Evolutionary conservation across 2,888 invertebrate genomes (phyloP).

Genomic region (Holacanthella duospinosa): DNA sequence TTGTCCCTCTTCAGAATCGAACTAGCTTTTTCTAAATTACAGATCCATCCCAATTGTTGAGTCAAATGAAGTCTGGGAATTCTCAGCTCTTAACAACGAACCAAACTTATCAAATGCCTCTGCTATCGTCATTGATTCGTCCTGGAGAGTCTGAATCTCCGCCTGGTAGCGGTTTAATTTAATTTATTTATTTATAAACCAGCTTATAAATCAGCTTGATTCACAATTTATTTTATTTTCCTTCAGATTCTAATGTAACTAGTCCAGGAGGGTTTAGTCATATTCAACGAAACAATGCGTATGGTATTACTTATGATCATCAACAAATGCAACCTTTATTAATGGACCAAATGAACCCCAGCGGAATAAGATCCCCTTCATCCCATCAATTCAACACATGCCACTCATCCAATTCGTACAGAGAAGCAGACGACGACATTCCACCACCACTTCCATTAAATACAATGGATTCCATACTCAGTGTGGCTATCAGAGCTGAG

Average conservation of each 20-base stretch:
- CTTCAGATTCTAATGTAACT: background rate
- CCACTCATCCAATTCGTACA: background rate
- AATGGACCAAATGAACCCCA: background rate
- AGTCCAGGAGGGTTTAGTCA: background rate
- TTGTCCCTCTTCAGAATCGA: too few relatives aligned
- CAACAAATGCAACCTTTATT: background rate
- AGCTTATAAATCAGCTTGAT: background rate
- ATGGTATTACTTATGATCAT: background rate
- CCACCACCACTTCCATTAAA: constrained; percentile 33
- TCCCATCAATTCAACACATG: background rate
- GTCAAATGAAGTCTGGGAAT: too few relatives aligned
- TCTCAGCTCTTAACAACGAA: too few relatives aligned
- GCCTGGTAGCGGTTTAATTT: constrained; percentile 15
- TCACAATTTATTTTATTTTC: too few relatives aligned
- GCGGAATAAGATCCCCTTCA: background rate
- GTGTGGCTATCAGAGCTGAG: constrained; percentile 74
- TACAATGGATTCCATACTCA: constrained; percentile 69
- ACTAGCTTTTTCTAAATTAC: background rate
- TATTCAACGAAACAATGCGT: background rate
- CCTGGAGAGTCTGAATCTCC: constrained; percentile 30
- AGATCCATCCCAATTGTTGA: too few relatives aligned
- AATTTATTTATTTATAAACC: background rate
- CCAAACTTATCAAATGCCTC: constrained; percentile 21
- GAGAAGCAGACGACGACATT: background rate
- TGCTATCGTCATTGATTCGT: constrained; percentile 33